These are phyloP conservation scores for Gymnoscelis rufifasciata DNA, from an alignment of 2,888 invertebrate genomes.

Conservation along the genomic window DNA sequence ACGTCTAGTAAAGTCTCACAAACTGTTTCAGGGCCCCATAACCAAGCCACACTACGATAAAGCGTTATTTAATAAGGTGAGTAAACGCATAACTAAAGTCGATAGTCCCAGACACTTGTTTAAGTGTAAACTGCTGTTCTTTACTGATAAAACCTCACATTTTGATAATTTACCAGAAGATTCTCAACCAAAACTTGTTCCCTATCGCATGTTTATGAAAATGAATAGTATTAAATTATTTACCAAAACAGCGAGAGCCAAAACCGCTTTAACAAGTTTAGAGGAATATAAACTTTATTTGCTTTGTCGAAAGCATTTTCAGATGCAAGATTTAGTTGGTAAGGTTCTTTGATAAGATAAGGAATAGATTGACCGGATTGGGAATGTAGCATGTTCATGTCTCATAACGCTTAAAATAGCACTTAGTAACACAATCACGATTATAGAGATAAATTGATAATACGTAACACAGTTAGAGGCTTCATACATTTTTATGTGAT, in stretches of 20 bases:
- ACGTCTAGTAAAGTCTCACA: no score
- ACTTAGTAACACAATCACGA: slow-evolving; percentile 19
- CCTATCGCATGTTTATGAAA: slow-evolving; percentile 43
- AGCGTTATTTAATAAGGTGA: slow-evolving; percentile 68
- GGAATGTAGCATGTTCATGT: slow-evolving; percentile 28
- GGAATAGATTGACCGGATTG: slow-evolving; percentile 31
- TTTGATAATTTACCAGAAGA: slow-evolving; percentile 68
- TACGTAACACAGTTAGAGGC: slow-evolving; percentile 21
- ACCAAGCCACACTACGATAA: slow-evolving; percentile 48
- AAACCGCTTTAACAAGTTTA: neutral
- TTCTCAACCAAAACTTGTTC: slow-evolving; percentile 43
- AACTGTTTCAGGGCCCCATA: slow-evolving; percentile 14
- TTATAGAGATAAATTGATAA: slow-evolving; percentile 11
- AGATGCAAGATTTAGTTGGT: slow-evolving; percentile 17
- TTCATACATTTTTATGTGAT: slow-evolving; percentile 3
- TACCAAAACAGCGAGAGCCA: slow-evolving; percentile 32
- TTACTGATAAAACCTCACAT: slow-evolving; percentile 70
- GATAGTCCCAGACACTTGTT: slow-evolving; percentile 68
- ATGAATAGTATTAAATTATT: slow-evolving; percentile 48
- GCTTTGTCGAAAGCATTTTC: slow-evolving; percentile 1
- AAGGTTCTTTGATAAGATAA: slow-evolving; percentile 22
- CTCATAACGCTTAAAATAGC: slow-evolving; percentile 26
- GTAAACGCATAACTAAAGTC: slow-evolving; percentile 62
- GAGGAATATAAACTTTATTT: slow-evolving; percentile 13
- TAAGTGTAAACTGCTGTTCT: slow-evolving; percentile 77